Base-by-base conservation (phyloP, 2,797 vertebrate species). In the Eulemur coronatus region DNA sequence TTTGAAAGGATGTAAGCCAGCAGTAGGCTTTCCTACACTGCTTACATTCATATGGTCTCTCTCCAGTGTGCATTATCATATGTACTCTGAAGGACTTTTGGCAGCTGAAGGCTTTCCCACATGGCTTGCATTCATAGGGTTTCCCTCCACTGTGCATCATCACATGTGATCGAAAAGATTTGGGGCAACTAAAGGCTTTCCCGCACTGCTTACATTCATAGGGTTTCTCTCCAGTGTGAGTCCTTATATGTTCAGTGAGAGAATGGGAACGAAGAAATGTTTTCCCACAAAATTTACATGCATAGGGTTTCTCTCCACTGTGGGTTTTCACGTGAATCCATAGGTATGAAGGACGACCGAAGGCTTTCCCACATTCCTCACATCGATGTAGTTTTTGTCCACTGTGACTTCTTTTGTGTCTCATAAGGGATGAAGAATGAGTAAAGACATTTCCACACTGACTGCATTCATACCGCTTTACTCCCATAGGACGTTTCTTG, bases 261-360 rank as follows among this genome's bases (percentile, higher is more conserved):
- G 88, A 90, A 67, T 90, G 35, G 28, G 75, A 57, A 69, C 48
- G 75, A 57, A 90, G 52, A 69, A 90, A 90, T 9, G 75, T 80
- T 72, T 61, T 91, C 18, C 78, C 79, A 18, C 79, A 91, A 24
- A 72, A 69, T 33, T 61, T 59, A 50, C 89, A 91, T 4, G 26
- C 78, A 38, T 91, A 91, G 41, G 67, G 78, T 33, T 91, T 91
- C 79, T 91, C 89, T 38, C 43, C 65, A 24, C 41, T 91, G 78
- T 90, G 88, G 26, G 75, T 73, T 7, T 80, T 67, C 38, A 18
- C 48, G 0, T 81, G 75, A 11, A 33, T 91, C 6, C 76, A 33
- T 2, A 91, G 75, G 84, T 86, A 87, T 3, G 57, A 86, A 14
- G 88, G 57, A 22, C 61, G 48, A 15, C 85, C 46, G 57, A 96